A percentile compares a stretch with the other conserved stretches of the same genome.
These are phyloP conservation scores for Amphiura filiformis DNA, from an alignment of 35 echinoderm and acorn worm species.

Conservation along the genomic window DNA sequence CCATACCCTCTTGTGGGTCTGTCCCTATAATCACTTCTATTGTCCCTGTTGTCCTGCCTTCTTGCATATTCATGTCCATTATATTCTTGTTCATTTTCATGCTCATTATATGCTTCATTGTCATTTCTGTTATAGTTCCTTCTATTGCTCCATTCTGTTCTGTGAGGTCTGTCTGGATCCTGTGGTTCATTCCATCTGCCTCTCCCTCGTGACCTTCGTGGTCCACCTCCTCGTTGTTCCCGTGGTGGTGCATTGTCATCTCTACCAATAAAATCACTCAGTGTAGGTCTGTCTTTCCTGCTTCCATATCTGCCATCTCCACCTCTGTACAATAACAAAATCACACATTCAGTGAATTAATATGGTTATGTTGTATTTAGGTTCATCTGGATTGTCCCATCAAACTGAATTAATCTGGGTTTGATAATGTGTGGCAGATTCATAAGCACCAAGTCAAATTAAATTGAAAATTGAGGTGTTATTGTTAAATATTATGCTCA, in stretches of 20 bases:
- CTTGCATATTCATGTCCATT: neutral
- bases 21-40: neutral
- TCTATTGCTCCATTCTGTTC: neutral
- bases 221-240: neutral
- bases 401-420: neutral
- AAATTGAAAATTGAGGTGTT: too few species aligned
- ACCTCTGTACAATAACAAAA: too few species aligned
- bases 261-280: neutral
- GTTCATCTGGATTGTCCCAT: too few species aligned
- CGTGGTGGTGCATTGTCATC: neutral
- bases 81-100: neutral
- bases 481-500: too few species aligned
- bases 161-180: neutral
- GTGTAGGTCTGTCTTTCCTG: neutral
- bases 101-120: neutral
- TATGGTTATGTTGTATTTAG: too few species aligned
- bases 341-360: too few species aligned
- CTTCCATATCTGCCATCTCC: neutral
- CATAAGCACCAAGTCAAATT: neutral
- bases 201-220: neutral
- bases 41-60: neutral
- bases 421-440: neutral
- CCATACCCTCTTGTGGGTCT: neutral
- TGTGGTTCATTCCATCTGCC: neutral
- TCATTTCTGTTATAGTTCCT: neutral